Conservation (phyloP, 2,888 invertebrate genomes). For the Perithous albicinctus region DNA sequence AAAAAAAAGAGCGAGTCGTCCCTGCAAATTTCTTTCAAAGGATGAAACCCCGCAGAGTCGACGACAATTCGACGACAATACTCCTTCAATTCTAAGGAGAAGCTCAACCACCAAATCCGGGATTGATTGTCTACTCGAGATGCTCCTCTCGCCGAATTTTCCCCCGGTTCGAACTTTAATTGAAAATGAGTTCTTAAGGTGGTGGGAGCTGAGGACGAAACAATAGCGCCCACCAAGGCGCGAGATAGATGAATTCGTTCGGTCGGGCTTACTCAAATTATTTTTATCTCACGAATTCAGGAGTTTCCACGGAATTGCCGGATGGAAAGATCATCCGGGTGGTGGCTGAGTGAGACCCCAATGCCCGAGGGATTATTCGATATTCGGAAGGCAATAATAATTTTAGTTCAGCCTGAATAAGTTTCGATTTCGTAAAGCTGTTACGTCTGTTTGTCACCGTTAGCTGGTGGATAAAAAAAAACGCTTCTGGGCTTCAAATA, state of each 20-base stretch:
- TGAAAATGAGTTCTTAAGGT: slow-evolving; percentile 71
- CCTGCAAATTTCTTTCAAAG: background rate
- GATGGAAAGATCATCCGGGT: slow-evolving; percentile 15
- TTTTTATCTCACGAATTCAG: slow-evolving; percentile 76
- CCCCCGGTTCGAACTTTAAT: slow-evolving; percentile 70
- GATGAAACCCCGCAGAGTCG: background rate
- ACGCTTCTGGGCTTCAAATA: too few species aligned
- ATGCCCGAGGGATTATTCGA: slow-evolving; percentile 9
- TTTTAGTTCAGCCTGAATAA: background rate
- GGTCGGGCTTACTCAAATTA: slow-evolving; percentile 69
- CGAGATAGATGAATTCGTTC: slow-evolving; percentile 62
- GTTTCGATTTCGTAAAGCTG: background rate
- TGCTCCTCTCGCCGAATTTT: slow-evolving; percentile 57
- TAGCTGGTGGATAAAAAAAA: too few species aligned
- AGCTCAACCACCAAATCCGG: slow-evolving; percentile 67
- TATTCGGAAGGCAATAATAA: slow-evolving; percentile 31
- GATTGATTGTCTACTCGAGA: slow-evolving; percentile 65
- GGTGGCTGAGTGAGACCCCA: background rate
- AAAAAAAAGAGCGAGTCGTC: background rate
- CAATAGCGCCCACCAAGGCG: slow-evolving; percentile 65
- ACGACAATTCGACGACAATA: slow-evolving; percentile 41
- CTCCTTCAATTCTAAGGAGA: slow-evolving; percentile 38
- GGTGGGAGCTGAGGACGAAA: slow-evolving; percentile 61
- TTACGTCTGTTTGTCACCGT: background rate
- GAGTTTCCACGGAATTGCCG: slow-evolving; percentile 52